Evolutionary conservation across 2,888 invertebrate genomes (phyloP), one percentile per base, ranked within the genome.

Genomic region (Lithodes maja): DNA sequence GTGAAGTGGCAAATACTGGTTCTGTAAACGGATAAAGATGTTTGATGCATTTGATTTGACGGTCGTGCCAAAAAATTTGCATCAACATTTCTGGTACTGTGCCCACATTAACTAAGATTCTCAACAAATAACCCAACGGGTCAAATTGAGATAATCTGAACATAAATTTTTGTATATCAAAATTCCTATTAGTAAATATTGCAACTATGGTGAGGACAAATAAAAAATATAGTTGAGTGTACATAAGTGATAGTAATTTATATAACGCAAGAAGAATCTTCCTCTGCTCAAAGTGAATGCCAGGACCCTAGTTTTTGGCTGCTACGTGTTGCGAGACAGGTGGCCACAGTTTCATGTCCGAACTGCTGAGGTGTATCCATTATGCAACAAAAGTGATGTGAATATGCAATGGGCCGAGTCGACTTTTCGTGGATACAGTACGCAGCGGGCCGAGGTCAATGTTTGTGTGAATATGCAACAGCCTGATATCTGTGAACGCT

Each of bases 271-370:
- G 88, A 85, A 84, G 84, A 88, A 77, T 85, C 75, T 89, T 89
- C 88, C 85, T 89, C 88, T 89, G 88, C 88, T 89, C 88, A 89
- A 89, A 89, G 88, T 89, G 83, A 83, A 87, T 75, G 85, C 84
- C 84, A 52, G 77, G 75, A 89, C 88, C 84, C 74, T 79, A 80
- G 74, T 61, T 85, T 54, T 89, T 52, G 52, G 79, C 2, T 71
- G 71, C 2, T 71, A 3, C 17, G 71, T 71, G 71, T 81, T 74
- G 74, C 61, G 82, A 49, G 81, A 85, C 81, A 85, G 84, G 85
- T 82, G 80, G 84, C 82, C 68, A 68, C 79, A 75, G 71, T 12
- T 80, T 81, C 79, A 86, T 61, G 69, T 74, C 75, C 54, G 84
- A 84, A 84, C 84, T 84, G 50, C 12, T 17, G 15, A n/a, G 17